A percentile compares a stretch with the other conserved stretches of the same genome.
Conservation (phyloP, 2,888 invertebrate genomes). For the Agapostemon virescens region DNA sequence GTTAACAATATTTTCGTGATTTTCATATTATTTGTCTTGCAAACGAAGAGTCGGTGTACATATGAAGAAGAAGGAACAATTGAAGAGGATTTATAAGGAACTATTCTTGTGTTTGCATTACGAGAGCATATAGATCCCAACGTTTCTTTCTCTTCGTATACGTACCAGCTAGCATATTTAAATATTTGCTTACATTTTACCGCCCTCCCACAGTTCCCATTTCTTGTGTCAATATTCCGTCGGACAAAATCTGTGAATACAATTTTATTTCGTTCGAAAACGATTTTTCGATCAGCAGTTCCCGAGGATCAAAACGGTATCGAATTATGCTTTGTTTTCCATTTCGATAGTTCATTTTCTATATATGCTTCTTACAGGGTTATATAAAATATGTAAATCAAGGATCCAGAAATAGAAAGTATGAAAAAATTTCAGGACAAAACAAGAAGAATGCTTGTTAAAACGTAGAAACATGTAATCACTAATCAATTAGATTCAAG, state of each 20-base stretch:
- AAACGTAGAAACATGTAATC: too few species aligned
- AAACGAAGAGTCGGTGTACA: not conserved
- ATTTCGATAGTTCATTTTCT: not conserved
- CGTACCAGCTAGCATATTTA: not conserved
- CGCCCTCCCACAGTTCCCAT: not conserved
- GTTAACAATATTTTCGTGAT: not conserved
- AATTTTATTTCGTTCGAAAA: not conserved
- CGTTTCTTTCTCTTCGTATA: not conserved
- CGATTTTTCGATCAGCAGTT: not conserved
- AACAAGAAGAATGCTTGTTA: too few species aligned
- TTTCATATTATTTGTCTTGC: not conserved
- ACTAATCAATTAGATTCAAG: too few species aligned
- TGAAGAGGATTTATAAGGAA: constrained; percentile 5
- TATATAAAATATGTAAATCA: not conserved
- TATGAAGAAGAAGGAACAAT: not conserved
- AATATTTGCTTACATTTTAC: constrained; percentile 5
- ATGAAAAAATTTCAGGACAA: not conserved
- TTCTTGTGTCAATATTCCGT: not conserved
- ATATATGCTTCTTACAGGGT: not conserved
- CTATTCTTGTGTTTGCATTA: not conserved
- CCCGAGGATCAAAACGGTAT: not conserved
- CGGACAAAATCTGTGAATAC: not conserved
- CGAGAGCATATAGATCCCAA: constrained; percentile 8
- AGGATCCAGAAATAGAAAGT: not conserved
- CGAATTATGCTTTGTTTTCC: not conserved